phyloP scores from a whole-genome alignment of 2,797 vertebrate species.

The Eutrigla gurnardus region DNA sequence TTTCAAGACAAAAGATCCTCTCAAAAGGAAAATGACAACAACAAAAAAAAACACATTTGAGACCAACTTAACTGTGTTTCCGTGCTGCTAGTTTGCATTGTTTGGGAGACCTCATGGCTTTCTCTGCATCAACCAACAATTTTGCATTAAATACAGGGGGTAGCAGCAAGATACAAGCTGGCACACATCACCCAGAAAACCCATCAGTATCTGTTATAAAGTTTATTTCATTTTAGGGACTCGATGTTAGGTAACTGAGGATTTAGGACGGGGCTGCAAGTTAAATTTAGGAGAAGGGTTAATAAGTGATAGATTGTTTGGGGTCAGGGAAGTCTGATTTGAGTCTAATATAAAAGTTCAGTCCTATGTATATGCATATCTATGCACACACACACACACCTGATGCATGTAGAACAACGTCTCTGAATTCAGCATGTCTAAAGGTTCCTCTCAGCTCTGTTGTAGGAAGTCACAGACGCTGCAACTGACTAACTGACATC shows the following conservation, averaged over 20 bases:
- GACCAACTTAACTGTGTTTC: not conserved
- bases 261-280: constrained; percentile 33
- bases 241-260: constrained; percentile 21
- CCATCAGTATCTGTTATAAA: not conserved
- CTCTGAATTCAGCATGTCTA: constrained; percentile 22
- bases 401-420: constrained; percentile 37
- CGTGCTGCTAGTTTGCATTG: constrained; percentile 14
- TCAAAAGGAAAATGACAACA: constrained; percentile 8
- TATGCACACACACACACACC: constrained; percentile 34
- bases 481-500: constrained; percentile 45
- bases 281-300: constrained; percentile 39
- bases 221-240: constrained; percentile 8
- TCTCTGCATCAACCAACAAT: constrained; percentile 8
- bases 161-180: not conserved
- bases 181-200: constrained; percentile 9
- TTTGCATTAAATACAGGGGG: not conserved
- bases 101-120: not conserved
- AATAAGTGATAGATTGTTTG: constrained; percentile 25
- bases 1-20: constrained; percentile 10
- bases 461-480: constrained; percentile 36
- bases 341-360: constrained; percentile 47
- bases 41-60: constrained; percentile 7
- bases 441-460: constrained; percentile 46
- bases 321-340: constrained; percentile 9
- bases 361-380: constrained; percentile 42